Conservation (phyloP, 2,113 vertebrate genomes). For the Triplophysa rosa region DNA sequence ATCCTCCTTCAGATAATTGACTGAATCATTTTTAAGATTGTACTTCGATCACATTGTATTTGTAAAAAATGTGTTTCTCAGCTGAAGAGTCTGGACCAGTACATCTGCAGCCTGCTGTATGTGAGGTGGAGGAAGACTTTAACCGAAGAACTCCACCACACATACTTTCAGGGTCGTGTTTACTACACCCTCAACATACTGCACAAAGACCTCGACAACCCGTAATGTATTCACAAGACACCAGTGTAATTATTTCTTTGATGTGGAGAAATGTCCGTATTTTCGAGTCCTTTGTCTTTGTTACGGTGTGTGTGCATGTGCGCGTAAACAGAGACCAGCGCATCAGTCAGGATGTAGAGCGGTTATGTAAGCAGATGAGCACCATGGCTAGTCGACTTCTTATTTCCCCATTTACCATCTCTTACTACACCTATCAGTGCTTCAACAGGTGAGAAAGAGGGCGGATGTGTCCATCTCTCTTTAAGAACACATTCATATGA, state of each 20-base stretch:
- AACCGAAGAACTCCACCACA: constrained; percentile 85
- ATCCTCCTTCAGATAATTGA: too few relatives aligned
- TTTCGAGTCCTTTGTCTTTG: neutral
- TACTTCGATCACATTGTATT: too few relatives aligned
- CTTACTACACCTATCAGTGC: constrained; percentile 94
- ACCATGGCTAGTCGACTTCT: constrained; percentile 86
- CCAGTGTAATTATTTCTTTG: neutral
- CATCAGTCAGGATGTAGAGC: constrained; percentile 94
- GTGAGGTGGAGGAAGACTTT: constrained; percentile 90
- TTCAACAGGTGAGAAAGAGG: constrained; percentile 78
- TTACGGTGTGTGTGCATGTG: neutral
- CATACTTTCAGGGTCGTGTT: constrained; percentile 87
- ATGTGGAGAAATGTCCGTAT: neutral
- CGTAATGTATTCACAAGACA: constrained; percentile 72
- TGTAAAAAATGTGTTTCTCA: constrained; percentile 57
- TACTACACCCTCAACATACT: constrained; percentile 93
- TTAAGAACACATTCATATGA: too few relatives aligned
- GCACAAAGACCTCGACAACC: constrained; percentile 88
- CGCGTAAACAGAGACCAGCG: constrained; percentile 85
- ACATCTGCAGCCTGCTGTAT: constrained; percentile 89
- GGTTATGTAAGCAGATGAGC: constrained; percentile 91
- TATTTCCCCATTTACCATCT: constrained; percentile 87
- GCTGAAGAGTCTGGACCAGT: constrained; percentile 93
- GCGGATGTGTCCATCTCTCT: neutral
- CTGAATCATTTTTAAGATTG: too few relatives aligned